phyloP scores from a whole-genome alignment of 2,888 invertebrate genomes.

The Ornithoptera priamus region DNA sequence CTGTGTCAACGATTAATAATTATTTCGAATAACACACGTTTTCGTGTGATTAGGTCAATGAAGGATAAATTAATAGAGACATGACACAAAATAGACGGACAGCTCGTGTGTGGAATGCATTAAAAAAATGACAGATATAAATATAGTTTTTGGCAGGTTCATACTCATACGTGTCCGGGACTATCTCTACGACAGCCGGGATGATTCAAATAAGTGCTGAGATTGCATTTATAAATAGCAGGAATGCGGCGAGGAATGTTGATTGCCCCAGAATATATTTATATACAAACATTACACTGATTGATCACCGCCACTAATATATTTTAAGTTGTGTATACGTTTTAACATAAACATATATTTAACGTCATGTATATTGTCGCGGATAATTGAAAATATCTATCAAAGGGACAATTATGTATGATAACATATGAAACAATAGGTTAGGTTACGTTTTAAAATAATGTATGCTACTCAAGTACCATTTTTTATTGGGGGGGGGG shows the following conservation, averaged over 20 bases:
- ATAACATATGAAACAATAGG: no score
- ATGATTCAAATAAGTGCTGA: constrained; percentile 26
- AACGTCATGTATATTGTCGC: no score
- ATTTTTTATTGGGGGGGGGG: no score
- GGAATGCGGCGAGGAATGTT: constrained; percentile 26
- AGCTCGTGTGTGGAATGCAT: constrained; percentile 14
- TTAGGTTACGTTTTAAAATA: no score
- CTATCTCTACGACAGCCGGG: constrained; percentile 26
- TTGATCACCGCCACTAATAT: constrained; percentile 10
- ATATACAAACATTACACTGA: constrained; percentile 7
- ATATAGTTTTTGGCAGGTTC: constrained; percentile 22
- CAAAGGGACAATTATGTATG: no score
- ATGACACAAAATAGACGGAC: constrained; percentile 11
- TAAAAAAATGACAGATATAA: constrained; percentile 23
- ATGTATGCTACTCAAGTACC: no score
- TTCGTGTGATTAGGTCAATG: neutral
- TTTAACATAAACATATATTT: neutral
- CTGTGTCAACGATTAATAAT: no score
- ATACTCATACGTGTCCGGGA: constrained; percentile 4
- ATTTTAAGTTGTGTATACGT: neutral
- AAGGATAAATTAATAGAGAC: neutral
- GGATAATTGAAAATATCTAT: no score
- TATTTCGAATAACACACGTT: neutral
- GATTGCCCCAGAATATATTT: constrained; percentile 25
- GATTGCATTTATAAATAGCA: constrained; percentile 18